phyloP scores from a whole-genome alignment of 2,888 invertebrate species.

The Colostygia pectinataria region DNA sequence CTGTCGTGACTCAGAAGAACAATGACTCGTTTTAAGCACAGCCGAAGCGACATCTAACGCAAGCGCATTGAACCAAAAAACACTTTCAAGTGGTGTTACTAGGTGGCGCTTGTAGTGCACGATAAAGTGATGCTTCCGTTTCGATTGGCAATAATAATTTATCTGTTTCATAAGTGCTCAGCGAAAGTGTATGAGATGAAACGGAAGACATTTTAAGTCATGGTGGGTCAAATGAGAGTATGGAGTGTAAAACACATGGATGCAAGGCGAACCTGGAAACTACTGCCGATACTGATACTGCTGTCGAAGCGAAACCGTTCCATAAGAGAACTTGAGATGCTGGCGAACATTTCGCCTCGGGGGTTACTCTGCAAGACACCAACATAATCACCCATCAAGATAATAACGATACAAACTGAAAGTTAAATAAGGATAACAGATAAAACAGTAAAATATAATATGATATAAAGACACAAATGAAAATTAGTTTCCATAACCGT shows the following conservation, averaged over 20 bases:
- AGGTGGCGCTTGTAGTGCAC: constrained; percentile 46
- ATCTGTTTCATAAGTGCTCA: constrained; percentile 30
- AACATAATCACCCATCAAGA: constrained; percentile 44
- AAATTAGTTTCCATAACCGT: constrained; percentile 16
- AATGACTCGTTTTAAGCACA: background rate
- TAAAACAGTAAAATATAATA: constrained; percentile 33
- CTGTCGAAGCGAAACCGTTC: constrained; percentile 91
- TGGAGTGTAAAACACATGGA: constrained; percentile 48
- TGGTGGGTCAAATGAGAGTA: constrained; percentile 35
- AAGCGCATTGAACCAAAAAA: constrained; percentile 6
- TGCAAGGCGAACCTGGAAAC: constrained; percentile 86
- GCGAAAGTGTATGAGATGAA: constrained; percentile 36
- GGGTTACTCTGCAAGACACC: constrained; percentile 86
- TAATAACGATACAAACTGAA: constrained; percentile 51
- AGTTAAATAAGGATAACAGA: constrained; percentile 52
- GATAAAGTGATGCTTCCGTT: constrained; percentile 10
- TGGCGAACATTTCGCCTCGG: constrained; percentile 92
- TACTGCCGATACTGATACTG: constrained; percentile 89
- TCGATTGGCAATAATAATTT: background rate
- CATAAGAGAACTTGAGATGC: constrained; percentile 91
- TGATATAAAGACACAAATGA: constrained; percentile 5
- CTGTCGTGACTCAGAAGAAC: constrained; percentile 12
- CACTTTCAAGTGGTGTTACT: constrained; percentile 20
- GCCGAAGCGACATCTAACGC: constrained; percentile 44
- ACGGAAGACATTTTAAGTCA: constrained; percentile 24